Evolutionary conservation across 2,888 invertebrate genomes (phyloP).

Genomic region (Brachyopa scutellaris): DNA sequence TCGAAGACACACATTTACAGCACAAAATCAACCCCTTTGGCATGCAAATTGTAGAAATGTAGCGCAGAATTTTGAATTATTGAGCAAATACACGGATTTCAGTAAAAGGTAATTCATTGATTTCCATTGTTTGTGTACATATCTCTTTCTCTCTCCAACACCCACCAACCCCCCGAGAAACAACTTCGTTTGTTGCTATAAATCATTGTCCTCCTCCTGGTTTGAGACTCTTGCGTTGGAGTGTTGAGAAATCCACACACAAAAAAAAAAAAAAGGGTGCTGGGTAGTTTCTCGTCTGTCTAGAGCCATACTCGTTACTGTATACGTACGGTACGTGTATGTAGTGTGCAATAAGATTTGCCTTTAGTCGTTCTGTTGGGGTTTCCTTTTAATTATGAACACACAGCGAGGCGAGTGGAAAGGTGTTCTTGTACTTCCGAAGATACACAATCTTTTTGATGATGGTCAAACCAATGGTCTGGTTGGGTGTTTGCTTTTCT

Average conservation of each 20-base stretch:
- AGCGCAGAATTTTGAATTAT: slow-evolving; percentile 71
- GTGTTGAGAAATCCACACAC: slow-evolving; percentile 44
- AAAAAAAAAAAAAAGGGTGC: not conserved
- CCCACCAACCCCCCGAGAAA: no score
- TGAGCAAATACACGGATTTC: slow-evolving; percentile 72
- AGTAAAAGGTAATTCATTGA: slow-evolving; percentile 72
- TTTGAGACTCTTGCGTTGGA: not conserved
- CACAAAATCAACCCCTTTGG: slow-evolving; percentile 59
- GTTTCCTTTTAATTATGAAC: slow-evolving; percentile 66
- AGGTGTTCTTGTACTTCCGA: slow-evolving; percentile 32
- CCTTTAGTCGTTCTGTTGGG: slow-evolving; percentile 2
- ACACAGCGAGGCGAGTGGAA: not conserved
- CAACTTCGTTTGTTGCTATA: slow-evolving; percentile 68
- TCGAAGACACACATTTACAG: slow-evolving; percentile 72
- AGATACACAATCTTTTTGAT: slow-evolving; percentile 44
- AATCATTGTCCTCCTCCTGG: slow-evolving; percentile 57
- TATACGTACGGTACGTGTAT: no score
- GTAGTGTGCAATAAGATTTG: slow-evolving; percentile 34
- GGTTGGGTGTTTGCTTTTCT: not conserved
- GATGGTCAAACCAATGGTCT: slow-evolving; percentile 62
- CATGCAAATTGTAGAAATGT: slow-evolving; percentile 66
- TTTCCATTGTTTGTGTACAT: slow-evolving; percentile 71
- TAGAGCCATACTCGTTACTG: no score
- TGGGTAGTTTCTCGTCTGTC: slow-evolving; percentile 10
- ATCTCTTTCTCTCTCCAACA: no score